Evolutionary conservation across 2,113 vertebrate genomes (phyloP).

Genomic region (Scortum barcoo): DNA sequence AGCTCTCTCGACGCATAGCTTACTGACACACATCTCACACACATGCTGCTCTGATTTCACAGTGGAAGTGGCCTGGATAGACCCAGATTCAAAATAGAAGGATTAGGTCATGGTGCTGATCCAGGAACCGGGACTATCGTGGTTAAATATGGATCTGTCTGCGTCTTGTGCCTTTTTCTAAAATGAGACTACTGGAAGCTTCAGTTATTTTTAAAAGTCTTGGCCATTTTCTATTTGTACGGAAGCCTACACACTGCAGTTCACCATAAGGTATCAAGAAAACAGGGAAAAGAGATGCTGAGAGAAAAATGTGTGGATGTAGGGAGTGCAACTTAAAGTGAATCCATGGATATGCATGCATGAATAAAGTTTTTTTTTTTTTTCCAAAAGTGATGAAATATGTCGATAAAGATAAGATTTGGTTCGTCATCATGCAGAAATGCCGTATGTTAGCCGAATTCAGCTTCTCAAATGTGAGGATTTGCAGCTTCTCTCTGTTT

Average conservation of each 20-base stretch:
- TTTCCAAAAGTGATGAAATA: not conserved
- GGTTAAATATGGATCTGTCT: conserved; percentile 26
- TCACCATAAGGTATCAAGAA: too few species aligned
- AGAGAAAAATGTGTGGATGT: too few species aligned
- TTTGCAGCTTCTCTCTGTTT: not conserved
- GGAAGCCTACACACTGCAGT: not conserved
- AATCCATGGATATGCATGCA: too few species aligned
- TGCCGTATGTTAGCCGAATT: not conserved
- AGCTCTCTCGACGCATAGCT: conserved; percentile 59
- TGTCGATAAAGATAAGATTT: too few species aligned
- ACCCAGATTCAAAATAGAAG: conserved; percentile 55
- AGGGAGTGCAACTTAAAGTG: not conserved
- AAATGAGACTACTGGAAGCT: conserved; percentile 13
- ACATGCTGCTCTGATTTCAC: conserved; percentile 75
- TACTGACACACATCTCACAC: conserved; percentile 69
- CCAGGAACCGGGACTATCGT: conserved; percentile 14
- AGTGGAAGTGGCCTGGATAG: conserved; percentile 54
- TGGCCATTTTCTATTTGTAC: conserved; percentile 12
- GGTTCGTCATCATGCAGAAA: not conserved
- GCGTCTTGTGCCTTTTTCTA: conserved; percentile 1
- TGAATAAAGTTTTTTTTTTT: not conserved
- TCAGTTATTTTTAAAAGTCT: conserved; percentile 1
- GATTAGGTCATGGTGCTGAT: conserved; percentile 36
- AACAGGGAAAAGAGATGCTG: too few species aligned
- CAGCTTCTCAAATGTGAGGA: not conserved